These are phyloP conservation scores for Arvicanthis niloticus DNA, from an alignment of 2,113 vertebrate species.

Conservation along the genomic window DNA sequence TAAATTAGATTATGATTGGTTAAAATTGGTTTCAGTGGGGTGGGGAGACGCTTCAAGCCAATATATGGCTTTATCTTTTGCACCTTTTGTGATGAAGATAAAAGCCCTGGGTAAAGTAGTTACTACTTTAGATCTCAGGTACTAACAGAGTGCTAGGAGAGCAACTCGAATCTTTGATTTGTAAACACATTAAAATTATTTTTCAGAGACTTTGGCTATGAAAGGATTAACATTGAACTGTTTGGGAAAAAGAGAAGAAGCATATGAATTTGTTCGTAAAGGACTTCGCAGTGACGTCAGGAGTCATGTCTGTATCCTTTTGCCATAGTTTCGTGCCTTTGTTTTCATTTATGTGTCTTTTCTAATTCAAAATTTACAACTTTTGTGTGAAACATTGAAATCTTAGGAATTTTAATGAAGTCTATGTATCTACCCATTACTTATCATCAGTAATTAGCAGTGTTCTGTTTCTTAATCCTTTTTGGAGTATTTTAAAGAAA, in stretches of 20 bases:
- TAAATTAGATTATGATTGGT: not conserved
- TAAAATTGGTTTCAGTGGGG: not conserved
- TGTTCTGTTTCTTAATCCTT: slow-evolving; percentile 21
- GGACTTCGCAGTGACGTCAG: slow-evolving; percentile 90
- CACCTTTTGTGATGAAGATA: slow-evolving; percentile 1
- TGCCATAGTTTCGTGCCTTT: slow-evolving; percentile 45
- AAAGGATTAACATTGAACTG: slow-evolving; percentile 91
- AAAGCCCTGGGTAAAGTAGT: not conserved
- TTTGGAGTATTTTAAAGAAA: slow-evolving; percentile 44
- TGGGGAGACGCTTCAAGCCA: not conserved
- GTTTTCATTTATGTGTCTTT: slow-evolving; percentile 55
- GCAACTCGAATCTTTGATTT: slow-evolving; percentile 50
- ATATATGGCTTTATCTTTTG: slow-evolving; percentile 19
- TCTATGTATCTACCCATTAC: not conserved
- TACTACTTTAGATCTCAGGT: not conserved
- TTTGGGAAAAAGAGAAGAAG: slow-evolving; percentile 90
- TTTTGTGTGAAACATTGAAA: not conserved
- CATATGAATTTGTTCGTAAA: slow-evolving; percentile 89
- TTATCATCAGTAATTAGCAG: not conserved
- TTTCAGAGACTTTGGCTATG: slow-evolving; percentile 90
- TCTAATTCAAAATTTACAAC: slow-evolving; percentile 21
- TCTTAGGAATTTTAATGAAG: not conserved
- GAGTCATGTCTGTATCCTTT: slow-evolving; percentile 92
- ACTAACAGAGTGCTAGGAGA: not conserved
- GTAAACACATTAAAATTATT: slow-evolving; percentile 72